Conservation (phyloP, 1,140 invertebrate species). For the Drosophila ananassae region DNA sequence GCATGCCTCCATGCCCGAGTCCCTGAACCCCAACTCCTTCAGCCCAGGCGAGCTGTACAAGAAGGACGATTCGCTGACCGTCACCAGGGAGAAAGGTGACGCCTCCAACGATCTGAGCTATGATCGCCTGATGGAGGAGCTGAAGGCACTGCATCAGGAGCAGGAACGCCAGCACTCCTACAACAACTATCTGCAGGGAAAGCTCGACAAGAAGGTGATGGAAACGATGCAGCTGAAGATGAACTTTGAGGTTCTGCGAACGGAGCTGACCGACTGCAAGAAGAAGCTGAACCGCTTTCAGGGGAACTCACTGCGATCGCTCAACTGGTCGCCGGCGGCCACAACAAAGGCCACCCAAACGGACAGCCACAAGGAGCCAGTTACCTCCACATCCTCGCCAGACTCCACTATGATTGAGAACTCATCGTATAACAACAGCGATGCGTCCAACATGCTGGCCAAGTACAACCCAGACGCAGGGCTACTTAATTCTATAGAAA, state of each 20-base stretch:
- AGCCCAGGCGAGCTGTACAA: constrained; percentile 44
- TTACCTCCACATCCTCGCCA: not conserved
- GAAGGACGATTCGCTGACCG: constrained; percentile 24
- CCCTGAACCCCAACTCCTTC: constrained; percentile 43
- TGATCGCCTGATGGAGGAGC: constrained; percentile 42
- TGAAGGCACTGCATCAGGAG: constrained; percentile 19
- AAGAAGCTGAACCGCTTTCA: constrained; percentile 49
- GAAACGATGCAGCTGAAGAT: constrained; percentile 43
- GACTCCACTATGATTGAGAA: not conserved
- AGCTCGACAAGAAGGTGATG: constrained; percentile 53
- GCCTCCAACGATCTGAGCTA: constrained; percentile 24
- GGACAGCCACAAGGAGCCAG: constrained; percentile 7
- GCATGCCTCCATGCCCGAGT: constrained; percentile 75
- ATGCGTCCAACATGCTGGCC: constrained; percentile 51
- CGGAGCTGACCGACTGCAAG: constrained; percentile 50
- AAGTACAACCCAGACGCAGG: constrained; percentile 21
- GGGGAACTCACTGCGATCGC: constrained; percentile 5
- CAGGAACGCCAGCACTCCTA: constrained; percentile 21
- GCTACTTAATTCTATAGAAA: constrained; percentile 2
- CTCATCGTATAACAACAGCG: constrained; percentile 45
- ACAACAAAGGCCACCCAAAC: constrained; percentile 47
- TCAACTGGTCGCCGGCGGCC: constrained; percentile 1
- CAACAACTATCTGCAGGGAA: constrained; percentile 41
- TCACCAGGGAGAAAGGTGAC: constrained; percentile 10
- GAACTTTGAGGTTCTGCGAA: constrained; percentile 64